Evolutionary conservation across 2,113 vertebrate genomes (phyloP).

Genomic region (Oreotrochilus melanogaster): DNA sequence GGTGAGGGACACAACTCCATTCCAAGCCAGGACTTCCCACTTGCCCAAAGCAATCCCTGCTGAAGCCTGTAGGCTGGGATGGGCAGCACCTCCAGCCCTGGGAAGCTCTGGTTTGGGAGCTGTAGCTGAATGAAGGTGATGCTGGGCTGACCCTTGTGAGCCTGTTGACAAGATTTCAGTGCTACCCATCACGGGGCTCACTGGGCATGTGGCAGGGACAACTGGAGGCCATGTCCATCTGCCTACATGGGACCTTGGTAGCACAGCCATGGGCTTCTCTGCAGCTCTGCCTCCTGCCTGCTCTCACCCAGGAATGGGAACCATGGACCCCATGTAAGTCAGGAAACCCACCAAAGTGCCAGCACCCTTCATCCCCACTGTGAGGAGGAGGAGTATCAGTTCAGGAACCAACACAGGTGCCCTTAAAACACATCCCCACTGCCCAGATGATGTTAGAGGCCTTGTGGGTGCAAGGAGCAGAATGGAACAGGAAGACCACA

Average conservation of each 20-base stretch:
- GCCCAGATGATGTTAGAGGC: neutral
- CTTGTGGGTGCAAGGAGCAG: neutral
- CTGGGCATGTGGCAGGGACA: neutral
- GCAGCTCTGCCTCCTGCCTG: neutral
- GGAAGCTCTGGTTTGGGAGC: neutral
- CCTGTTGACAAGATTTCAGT: neutral
- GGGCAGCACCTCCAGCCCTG: neutral
- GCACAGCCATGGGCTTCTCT: neutral
- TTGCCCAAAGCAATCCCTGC: neutral
- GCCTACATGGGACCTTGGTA: neutral
- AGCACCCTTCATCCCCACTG: neutral
- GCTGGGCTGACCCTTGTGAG: neutral
- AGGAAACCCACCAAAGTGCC: neutral
- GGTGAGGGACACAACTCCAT: neutral
- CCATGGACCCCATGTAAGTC: fast-evolving
- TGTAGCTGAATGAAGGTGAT: neutral
- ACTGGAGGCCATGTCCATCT: fast-evolving
- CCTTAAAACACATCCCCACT: neutral
- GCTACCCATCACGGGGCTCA: fast-evolving
- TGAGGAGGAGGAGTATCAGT: neutral
- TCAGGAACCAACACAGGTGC: neutral
- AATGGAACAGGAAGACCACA: neutral
- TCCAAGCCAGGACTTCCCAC: neutral
- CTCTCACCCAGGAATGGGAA: neutral
- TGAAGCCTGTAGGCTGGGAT: neutral